Percentiles rank a stretch among this genome's conserved stretches.
These are phyloP conservation scores for Trachelus stipa DNA, from an alignment of 2,888 invertebrate genomes.

Conservation along the genomic window DNA sequence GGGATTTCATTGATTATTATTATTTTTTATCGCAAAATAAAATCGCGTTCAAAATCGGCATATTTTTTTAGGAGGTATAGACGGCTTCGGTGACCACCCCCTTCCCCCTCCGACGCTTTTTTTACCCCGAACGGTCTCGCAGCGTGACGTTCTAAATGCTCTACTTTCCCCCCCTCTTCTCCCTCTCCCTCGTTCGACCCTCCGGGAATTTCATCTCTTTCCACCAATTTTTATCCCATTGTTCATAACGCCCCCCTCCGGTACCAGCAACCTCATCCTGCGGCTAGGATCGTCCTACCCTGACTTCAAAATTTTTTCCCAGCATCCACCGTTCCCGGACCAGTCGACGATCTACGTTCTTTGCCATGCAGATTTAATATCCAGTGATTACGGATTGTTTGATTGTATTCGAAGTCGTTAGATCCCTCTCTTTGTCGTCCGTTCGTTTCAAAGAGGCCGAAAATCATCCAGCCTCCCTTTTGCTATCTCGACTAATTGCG, in stretches of 20 bases:
- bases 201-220: background rate
- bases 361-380: background rate
- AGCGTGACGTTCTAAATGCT: background rate
- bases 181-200: background rate
- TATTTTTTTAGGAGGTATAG: background rate
- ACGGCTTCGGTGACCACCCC: background rate
- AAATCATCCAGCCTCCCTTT: constrained; percentile 4
- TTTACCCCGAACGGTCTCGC: background rate
- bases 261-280: background rate
- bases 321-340: background rate
- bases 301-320: background rate
- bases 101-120: background rate
- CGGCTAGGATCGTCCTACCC: background rate
- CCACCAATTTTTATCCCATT: background rate
- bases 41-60: background rate
- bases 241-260: background rate
- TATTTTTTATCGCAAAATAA: background rate
- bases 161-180: background rate
- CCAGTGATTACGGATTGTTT: constrained; percentile 27
- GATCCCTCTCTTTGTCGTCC: constrained; percentile 20
- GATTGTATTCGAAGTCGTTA: constrained; percentile 29
- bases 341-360: background rate
- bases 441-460: background rate
- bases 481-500: constrained; percentile 42
- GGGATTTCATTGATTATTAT: background rate